Conservation (phyloP, 2,113 vertebrate species). For the Emberiza fucata region DNA sequence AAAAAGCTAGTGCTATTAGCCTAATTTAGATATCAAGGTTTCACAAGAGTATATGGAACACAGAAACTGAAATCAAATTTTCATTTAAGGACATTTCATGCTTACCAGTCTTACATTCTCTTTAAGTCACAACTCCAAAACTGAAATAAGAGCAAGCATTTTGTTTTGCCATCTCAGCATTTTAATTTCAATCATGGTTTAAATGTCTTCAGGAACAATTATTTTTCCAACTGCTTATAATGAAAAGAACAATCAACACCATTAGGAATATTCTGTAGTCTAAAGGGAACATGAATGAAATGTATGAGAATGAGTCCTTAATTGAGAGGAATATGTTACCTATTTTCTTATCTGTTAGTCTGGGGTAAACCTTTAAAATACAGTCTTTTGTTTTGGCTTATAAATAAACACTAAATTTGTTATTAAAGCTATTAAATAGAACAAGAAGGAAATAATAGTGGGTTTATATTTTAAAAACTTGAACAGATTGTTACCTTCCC, state of each 20-base stretch:
- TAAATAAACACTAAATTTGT: background rate
- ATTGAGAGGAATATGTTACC: rapidly evolving
- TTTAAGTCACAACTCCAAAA: background rate
- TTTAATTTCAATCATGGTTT: background rate
- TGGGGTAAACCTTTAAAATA: background rate
- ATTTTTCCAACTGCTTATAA: background rate
- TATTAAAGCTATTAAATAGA: background rate
- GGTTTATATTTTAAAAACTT: background rate
- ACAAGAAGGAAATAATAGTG: background rate
- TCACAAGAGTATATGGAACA: background rate
- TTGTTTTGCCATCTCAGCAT: background rate
- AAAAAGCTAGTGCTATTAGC: background rate
- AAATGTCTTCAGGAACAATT: background rate
- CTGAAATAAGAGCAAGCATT: background rate
- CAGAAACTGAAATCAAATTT: background rate
- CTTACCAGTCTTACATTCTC: background rate
- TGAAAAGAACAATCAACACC: background rate
- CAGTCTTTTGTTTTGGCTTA: background rate
- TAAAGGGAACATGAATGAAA: background rate
- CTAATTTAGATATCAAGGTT: background rate
- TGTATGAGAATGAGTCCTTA: background rate
- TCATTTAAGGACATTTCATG: background rate
- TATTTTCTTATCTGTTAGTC: background rate
- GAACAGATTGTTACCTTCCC: background rate
- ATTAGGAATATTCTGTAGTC: background rate